Conservation (phyloP, 1,140 invertebrate genomes). For the Drosophila prosaltans region DNA sequence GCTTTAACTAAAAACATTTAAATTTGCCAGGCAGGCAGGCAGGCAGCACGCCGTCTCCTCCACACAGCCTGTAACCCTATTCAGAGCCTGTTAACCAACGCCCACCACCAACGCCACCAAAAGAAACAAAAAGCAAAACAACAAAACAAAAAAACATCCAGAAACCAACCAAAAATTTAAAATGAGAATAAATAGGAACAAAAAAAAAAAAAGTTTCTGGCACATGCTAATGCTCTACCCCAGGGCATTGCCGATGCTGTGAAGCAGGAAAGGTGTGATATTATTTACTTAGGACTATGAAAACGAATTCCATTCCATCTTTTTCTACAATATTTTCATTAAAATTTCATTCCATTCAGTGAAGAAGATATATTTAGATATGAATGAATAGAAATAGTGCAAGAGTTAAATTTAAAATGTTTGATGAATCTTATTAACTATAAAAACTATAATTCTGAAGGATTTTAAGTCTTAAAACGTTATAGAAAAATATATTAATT, state of each 20-base stretch:
- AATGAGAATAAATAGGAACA: conserved; percentile 21
- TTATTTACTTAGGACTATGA: conserved; percentile 25
- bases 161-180: conserved; percentile 52
- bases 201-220: conserved; percentile 1
- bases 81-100: neutral
- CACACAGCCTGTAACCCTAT: conserved; percentile 31
- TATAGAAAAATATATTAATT: too few species aligned
- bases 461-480: too few species aligned
- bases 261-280: conserved; percentile 17
- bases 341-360: neutral
- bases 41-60: conserved; percentile 2
- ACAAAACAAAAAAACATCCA: conserved; percentile 18
- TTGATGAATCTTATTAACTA: too few species aligned
- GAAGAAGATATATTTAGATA: too few species aligned
- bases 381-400: too few species aligned
- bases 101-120: neutral
- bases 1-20: conserved; percentile 81
- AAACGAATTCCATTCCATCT: neutral
- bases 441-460: too few species aligned
- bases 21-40: conserved; percentile 52
- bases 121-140: conserved; percentile 2
- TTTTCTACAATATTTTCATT: neutral
- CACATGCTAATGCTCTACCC: conserved; percentile 18
- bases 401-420: too few species aligned
- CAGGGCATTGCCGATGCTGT: neutral